A percentile compares a stretch with the other conserved stretches of the same genome.
phyloP scores from a whole-genome alignment of 2,797 vertebrate genomes.

The Picus viridis region DNA sequence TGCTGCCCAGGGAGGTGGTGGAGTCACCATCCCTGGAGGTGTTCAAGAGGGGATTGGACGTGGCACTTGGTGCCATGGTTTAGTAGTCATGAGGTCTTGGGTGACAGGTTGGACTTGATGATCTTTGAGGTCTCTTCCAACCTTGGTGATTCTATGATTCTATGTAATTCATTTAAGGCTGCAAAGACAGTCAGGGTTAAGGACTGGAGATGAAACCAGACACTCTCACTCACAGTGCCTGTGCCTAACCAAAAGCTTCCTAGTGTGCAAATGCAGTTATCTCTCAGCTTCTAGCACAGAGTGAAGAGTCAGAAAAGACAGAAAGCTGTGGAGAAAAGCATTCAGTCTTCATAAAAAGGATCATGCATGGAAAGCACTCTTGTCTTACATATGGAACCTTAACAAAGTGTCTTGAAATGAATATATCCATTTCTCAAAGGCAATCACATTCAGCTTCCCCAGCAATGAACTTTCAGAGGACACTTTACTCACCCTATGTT shows the following conservation, averaged over 20 bases:
- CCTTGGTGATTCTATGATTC: too few relatives aligned
- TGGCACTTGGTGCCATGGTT: too few relatives aligned
- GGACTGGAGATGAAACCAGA: not conserved
- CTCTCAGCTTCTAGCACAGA: not conserved
- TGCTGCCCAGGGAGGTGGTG: too few relatives aligned
- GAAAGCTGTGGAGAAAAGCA: not conserved
- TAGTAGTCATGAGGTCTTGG: too few relatives aligned
- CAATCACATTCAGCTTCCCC: not conserved
- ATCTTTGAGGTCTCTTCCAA: too few relatives aligned
- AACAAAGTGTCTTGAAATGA: not conserved
- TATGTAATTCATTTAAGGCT: not conserved
- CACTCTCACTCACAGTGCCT: not conserved
- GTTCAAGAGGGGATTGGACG: too few relatives aligned
- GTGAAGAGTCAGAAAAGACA: not conserved
- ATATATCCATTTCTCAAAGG: not conserved
- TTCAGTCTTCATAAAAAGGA: not conserved
- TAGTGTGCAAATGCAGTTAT: not conserved
- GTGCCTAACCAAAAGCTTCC: not conserved
- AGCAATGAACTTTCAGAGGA: not conserved
- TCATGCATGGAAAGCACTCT: not conserved
- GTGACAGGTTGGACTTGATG: too few relatives aligned
- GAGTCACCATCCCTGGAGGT: too few relatives aligned
- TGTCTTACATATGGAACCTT: not conserved
- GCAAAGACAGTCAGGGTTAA: not conserved
- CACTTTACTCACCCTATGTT: not conserved